Conservation (phyloP, 2,797 vertebrate species). For the Sebastes baramenuke region DNA sequence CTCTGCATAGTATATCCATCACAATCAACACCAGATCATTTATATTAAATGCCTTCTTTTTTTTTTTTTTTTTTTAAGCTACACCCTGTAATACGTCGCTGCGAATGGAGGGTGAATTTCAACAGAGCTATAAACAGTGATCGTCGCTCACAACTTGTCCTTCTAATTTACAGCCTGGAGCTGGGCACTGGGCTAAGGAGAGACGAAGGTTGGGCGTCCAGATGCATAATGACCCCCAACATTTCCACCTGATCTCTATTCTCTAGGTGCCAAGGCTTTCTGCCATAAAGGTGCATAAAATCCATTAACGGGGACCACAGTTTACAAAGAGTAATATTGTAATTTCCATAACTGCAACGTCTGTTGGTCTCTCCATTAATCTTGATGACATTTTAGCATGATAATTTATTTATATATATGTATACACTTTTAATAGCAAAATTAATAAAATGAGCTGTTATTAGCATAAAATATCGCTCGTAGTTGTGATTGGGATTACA, state of each 20-base stretch:
- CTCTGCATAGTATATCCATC: constrained; percentile 84
- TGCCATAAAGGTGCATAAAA: constrained; percentile 77
- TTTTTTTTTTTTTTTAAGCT: constrained; percentile 64
- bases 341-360: constrained; percentile 84
- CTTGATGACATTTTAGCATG: constrained; percentile 79
- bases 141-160: constrained; percentile 64
- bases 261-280: constrained; percentile 65
- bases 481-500: constrained; percentile 55
- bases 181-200: constrained; percentile 66
- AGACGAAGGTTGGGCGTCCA: constrained; percentile 74
- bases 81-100: constrained; percentile 60
- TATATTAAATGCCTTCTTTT: constrained; percentile 78
- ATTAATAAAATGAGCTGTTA: constrained; percentile 77
- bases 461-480: constrained; percentile 68
- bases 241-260: constrained; percentile 76
- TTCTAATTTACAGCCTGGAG: constrained; percentile 77
- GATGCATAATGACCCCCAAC: constrained; percentile 72
- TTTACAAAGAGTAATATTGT: constrained; percentile 80
- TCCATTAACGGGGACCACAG: constrained; percentile 73
- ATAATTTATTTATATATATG: constrained; percentile 79
- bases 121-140: constrained; percentile 76
- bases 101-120: constrained; percentile 69
- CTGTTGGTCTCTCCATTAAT: constrained; percentile 82
- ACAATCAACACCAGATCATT: constrained; percentile 86
- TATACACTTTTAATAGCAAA: constrained; percentile 64